Evolutionary conservation across 2,888 invertebrate species (phyloP).

Genomic region (Cataglyphis cursor): DNA sequence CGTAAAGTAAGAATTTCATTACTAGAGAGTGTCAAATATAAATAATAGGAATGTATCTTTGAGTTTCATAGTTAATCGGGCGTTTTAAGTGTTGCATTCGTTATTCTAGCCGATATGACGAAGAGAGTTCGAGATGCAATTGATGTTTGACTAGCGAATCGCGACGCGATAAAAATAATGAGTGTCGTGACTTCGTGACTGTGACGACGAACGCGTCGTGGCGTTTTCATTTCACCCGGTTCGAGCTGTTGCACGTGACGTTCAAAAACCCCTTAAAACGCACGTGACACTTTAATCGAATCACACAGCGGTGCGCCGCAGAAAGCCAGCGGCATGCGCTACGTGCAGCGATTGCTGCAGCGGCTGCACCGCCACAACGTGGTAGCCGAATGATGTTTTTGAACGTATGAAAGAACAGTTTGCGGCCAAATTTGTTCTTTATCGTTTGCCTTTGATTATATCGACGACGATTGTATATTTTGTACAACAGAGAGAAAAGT

Average conservation of each 20-base stretch:
- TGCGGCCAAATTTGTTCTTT: slow-evolving; percentile 35
- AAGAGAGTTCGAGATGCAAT: background rate
- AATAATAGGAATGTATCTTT: background rate
- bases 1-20: background rate
- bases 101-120: background rate
- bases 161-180: slow-evolving; percentile 16
- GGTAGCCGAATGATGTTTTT: slow-evolving; percentile 16
- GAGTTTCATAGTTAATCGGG: background rate
- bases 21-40: background rate
- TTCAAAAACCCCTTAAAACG: slow-evolving; percentile 48
- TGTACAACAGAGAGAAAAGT: background rate
- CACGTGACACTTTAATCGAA: slow-evolving; percentile 48
- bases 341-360: slow-evolving; percentile 38
- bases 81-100: background rate
- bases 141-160: slow-evolving; percentile 14
- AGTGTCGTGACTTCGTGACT: slow-evolving; percentile 5
- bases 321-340: background rate
- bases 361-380: slow-evolving; percentile 14
- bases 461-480: background rate
- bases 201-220: background rate
- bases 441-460: slow-evolving; percentile 2
- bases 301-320: slow-evolving; percentile 38
- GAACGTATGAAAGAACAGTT: slow-evolving; percentile 34
- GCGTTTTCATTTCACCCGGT: slow-evolving; percentile 2
- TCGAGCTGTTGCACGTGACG: slow-evolving; percentile 35